A percentile compares a stretch with the other conserved stretches of the same genome.
Evolutionary conservation across 2,888 invertebrate genomes (phyloP).

Genomic region (Phengaris alcon): DNA sequence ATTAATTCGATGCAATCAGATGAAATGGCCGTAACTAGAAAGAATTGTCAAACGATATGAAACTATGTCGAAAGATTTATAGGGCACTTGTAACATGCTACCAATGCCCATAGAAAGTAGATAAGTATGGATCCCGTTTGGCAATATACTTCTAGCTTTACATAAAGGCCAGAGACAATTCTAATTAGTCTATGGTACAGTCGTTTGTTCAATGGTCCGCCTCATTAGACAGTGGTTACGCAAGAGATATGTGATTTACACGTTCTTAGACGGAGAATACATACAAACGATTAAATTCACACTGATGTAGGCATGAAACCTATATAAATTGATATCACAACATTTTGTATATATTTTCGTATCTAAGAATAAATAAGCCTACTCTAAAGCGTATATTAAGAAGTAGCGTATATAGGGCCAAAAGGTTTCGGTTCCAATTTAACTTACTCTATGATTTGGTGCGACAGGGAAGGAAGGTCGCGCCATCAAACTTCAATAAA

Average conservation of each 20-base stretch:
- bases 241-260: conserved; percentile 74
- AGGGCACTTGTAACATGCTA: neutral
- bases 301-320: conserved; percentile 29
- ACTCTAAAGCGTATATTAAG: conserved; percentile 69
- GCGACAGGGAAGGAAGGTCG: conserved; percentile 37
- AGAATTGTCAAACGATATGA: neutral
- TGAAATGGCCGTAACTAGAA: conserved; percentile 20
- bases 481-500: conserved; percentile 47
- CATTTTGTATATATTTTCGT: conserved; percentile 38
- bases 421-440: neutral
- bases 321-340: conserved; percentile 42
- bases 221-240: conserved; percentile 68
- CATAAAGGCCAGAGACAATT: conserved; percentile 23
- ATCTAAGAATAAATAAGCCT: conserved; percentile 54
- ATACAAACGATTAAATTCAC: conserved; percentile 39
- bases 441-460: conserved; percentile 24
- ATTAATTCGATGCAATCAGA: conserved; percentile 30
- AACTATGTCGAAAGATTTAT: neutral
- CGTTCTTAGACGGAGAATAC: conserved; percentile 46
- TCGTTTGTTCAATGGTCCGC: conserved; percentile 58
- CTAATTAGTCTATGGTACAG: conserved; percentile 31
- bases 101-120: neutral
- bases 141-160: neutral
- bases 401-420: conserved; percentile 60
- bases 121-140: neutral